Base-by-base conservation (phyloP, 2,888 invertebrate genomes). In the Bellardia pandia region DNA sequence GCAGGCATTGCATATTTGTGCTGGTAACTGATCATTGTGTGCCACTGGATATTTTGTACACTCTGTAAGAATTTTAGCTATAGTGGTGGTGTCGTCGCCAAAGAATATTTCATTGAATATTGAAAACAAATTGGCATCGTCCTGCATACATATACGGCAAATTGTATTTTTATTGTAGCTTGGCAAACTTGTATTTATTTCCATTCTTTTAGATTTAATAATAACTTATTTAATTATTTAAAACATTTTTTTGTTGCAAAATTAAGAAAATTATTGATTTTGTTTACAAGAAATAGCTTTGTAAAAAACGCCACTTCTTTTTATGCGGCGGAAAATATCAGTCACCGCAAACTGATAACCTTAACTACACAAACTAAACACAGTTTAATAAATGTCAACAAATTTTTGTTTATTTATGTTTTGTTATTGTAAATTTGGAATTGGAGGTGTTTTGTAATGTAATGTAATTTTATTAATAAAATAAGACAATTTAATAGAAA, bases 1-100 rank as follows among this genome's bases (percentile, higher is more conserved):
- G 88, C 94, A 94, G 7, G 89, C 84, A 16, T 80, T 85, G 77
- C 94, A 94, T 82, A 94, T 93, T 62, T 93, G 90, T 56, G 91
- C 90, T 3, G 94, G 94, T 88, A 93, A 90, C n/a, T 91, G 92
- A 81, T 94, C 93, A 89, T 93, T 92, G 0, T 94, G 92, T 71
- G 92, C 92, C 76, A 94, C 93, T 93, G 94, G 60, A 69, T 91
- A 92, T 9, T 90, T 90, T n/a, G 92, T 91, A 60, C 92, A 93
- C 66, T 92, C 92, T 13, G 92, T 89, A 4, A 93, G 90, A 87
- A 93, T 93, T 40, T 91, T 90, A 3, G 91, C 90, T 5, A 93
- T 88, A 42, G 89, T 90, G 2, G 90, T 88, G n/a, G 88, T 89
- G 53, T 90, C 90, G 66, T 91, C 89, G 53, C 90, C 90, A 56